Base-by-base conservation (phyloP, 2,888 invertebrate species). In the Achlya flavicornis region DNA sequence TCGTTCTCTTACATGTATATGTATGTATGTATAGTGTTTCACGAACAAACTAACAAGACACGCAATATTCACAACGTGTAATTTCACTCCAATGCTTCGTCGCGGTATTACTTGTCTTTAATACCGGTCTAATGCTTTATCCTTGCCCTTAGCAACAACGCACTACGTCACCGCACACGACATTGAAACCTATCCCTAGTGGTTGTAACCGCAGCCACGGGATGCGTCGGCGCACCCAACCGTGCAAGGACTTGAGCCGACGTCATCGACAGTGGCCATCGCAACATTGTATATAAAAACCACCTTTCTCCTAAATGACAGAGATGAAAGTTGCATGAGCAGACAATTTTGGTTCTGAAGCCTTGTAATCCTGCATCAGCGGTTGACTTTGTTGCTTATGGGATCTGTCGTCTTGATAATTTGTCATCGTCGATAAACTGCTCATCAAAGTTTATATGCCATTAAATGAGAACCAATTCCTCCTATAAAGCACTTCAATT, bases 131-230 rank as follows among this genome's bases (percentile, higher is more conserved):
- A 66, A 72, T 68, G 66, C 72, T 75, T 80, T 79, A 82, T 79
- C 76, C 78, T 74, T 81, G 80, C 82, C 78, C 86, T 82, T 88
- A 88, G 87, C 81, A 85, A 89, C 89, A 86, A 82, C 83, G 80
- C 83, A 82, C 74, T 78, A 77, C 83, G 82, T 86, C 84, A 85
- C 73, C 71, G 73, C 78, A 75, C 74, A 73, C 76, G 87, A 87
- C 92, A 89, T 87, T 91, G 92, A 91, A 92, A 91, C 81, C 76
- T 83, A 88, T 90, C 88, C 88, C 75, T 79, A 88, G 88, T 87
- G 82, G 90, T 87, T 88, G 91, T 90, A 92, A 90, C 88, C 86
- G 80, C 87, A 93, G 84, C 86, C 89, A 78, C 87, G 85, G 85
- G 90, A 88, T 89, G 87, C 86, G 86, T 83, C 85, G 81, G 76